Percentiles rank a stretch among this genome's conserved stretches.
phyloP scores from a whole-genome alignment of 2,113 vertebrate species.

The Pungitius pungitius region DNA sequence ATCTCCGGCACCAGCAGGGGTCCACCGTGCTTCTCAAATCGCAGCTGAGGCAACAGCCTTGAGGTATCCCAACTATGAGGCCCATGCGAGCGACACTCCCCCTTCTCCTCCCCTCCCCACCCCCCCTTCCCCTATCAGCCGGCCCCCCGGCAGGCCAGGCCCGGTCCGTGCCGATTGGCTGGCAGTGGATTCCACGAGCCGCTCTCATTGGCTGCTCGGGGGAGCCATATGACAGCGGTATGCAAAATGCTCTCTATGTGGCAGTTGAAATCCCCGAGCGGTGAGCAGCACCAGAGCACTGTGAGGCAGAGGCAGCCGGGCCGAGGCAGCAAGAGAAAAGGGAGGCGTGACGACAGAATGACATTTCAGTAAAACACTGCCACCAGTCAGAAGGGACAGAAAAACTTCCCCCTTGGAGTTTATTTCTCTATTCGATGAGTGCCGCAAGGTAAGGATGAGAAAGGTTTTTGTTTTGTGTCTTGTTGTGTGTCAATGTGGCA shows the following conservation, averaged over 20 bases:
- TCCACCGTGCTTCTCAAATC: slow-evolving; percentile 50
- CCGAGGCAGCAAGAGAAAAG: neutral
- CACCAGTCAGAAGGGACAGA: neutral
- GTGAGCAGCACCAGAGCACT: slow-evolving; percentile 23
- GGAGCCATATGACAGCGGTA: slow-evolving; percentile 57
- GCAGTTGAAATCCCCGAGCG: slow-evolving; percentile 61
- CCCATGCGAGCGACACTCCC: slow-evolving; percentile 14
- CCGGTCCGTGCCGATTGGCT: slow-evolving; percentile 44
- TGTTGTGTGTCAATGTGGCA: neutral
- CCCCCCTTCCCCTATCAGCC: slow-evolving; percentile 52
- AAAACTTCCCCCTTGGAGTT: neutral
- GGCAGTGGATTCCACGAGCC: accelerated
- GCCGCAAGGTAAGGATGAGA: slow-evolving; percentile 61
- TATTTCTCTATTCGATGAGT: slow-evolving; percentile 51
- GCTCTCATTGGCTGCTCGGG: slow-evolving; percentile 52
- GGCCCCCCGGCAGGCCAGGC: slow-evolving; percentile 29
- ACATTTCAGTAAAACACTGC: slow-evolving; percentile 2
- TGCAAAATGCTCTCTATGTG: slow-evolving; percentile 62
- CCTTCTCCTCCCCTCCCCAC: too few species aligned
- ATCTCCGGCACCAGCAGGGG: slow-evolving; percentile 58
- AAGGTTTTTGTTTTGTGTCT: accelerated
- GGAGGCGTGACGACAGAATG: slow-evolving; percentile 52
- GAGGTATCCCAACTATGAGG: slow-evolving; percentile 29
- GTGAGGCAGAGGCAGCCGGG: slow-evolving; percentile 24
- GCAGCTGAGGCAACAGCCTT: slow-evolving; percentile 46